Base-by-base conservation (phyloP, 2,113 vertebrate species). In the Eleginops maclovinus region DNA sequence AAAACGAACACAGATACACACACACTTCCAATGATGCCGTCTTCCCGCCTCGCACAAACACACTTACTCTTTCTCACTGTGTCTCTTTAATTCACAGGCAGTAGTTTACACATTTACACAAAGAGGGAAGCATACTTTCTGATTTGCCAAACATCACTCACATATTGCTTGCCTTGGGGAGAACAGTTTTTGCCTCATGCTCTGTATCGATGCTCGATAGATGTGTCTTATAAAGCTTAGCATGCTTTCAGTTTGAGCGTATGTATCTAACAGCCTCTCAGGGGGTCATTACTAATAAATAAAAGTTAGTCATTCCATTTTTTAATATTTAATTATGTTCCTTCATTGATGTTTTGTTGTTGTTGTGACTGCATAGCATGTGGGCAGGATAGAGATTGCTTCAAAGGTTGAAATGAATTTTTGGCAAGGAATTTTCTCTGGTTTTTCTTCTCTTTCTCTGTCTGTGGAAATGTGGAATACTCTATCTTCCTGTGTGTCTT, bases 281-380 rank as follows among this genome's bases (percentile, higher is more conserved):
- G 26, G 79, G n/a, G 78, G 75, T 70, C 82, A 75, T 77, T 59
- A 79, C 60, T 19, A 60, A 70, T 72, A 43, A 53, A 70, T 65
- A 47, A 64, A 77, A 75, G 22, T 76, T 68, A 51, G 53, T 76
- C 54, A 72, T 75, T 81, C 4, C 12, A 59, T 60, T 72, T 79
- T 80, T 68, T 22, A 83, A 88, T 85, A 74, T 58, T 88, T 87
- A 8, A 88, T 84, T 59, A 53, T 71, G 28, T 49, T 79, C 46
- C 15, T 15, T 79, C 64, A 81, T 78, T 79, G 51, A 84, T 82
- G 79, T 72, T 56, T 55, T 58, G 44, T 71, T 71, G 51, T 70
- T 85, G 79, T 69, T 75, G 47, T 17, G 24, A 75, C 41, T 19
- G 67, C 0, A 2, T 67, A 16, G 31, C 10, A 8, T 41, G 26